Percentiles rank a stretch among this genome's conserved stretches.
These are phyloP conservation scores for Uria aalge DNA, from an alignment of 2,113 vertebrate species.

Conservation along the genomic window DNA sequence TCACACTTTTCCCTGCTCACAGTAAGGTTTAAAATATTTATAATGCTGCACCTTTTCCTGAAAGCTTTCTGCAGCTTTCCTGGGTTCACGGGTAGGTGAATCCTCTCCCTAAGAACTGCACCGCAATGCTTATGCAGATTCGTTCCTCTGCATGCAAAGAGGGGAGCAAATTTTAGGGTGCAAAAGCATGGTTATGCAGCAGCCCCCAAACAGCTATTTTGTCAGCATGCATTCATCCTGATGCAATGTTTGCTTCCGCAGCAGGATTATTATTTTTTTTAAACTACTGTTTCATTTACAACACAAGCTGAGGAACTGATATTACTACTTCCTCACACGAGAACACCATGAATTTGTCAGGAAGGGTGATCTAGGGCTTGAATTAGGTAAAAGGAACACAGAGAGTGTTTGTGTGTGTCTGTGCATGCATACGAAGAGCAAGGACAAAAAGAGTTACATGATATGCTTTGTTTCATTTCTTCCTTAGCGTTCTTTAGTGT, in stretches of 20 bases:
- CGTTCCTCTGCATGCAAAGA: neutral
- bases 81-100: slow-evolving; percentile 50
- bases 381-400: neutral
- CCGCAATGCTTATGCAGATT: neutral
- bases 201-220: neutral
- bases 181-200: neutral
- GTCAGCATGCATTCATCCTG: neutral
- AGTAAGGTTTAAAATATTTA: slow-evolving; percentile 69
- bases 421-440: neutral
- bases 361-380: neutral
- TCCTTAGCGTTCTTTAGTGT: neutral
- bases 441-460: neutral
- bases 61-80: slow-evolving; percentile 49
- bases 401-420: neutral
- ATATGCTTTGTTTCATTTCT: neutral
- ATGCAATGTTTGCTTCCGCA: neutral
- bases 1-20: slow-evolving; percentile 41
- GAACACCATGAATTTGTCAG: neutral
- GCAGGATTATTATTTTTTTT: neutral
- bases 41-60: slow-evolving; percentile 56
- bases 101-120: neutral
- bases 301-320: neutral
- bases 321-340: neutral
- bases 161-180: neutral
- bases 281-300: neutral